phyloP scores from a whole-genome alignment of 2,888 invertebrate species.

The Papilio protenor region DNA sequence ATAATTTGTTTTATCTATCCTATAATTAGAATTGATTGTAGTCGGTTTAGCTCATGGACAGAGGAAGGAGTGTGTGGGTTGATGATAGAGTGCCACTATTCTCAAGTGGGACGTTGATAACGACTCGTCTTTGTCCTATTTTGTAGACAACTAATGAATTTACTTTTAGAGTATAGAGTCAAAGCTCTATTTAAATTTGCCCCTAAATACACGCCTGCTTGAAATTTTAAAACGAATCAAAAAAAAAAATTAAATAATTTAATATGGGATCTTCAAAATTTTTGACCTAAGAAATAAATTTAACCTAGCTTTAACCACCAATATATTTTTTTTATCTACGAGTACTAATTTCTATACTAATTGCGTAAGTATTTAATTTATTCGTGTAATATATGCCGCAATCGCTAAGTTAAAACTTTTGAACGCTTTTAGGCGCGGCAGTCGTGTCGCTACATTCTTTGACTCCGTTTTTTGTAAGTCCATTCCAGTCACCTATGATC shows the following conservation, averaged over 20 bases:
- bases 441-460: conserved; percentile 52
- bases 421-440: conserved; percentile 36
- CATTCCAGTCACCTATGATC: conserved; percentile 57
- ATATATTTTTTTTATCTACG: conserved; percentile 8
- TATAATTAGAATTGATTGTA: conserved; percentile 16
- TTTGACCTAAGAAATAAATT: background rate
- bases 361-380: conserved; percentile 11
- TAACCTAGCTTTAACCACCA: background rate
- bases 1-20: conserved; percentile 12
- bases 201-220: no score
- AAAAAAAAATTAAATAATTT: no score
- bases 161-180: no score
- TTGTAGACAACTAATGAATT: background rate
- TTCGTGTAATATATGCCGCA: conserved; percentile 26
- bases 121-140: background rate
- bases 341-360: background rate
- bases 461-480: conserved; percentile 51
- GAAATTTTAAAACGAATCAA: no score
- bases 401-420: conserved; percentile 27
- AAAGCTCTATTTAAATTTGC: no score
- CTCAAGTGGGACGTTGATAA: conserved; percentile 7
- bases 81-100: background rate
- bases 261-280: no score
- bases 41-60: conserved; percentile 3
- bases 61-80: conserved; percentile 6